A percentile compares a stretch with the other conserved stretches of the same genome.
These are phyloP conservation scores for Danio jaintianensis DNA, from an alignment of 2,797 vertebrate species.

Conservation along the genomic window DNA sequence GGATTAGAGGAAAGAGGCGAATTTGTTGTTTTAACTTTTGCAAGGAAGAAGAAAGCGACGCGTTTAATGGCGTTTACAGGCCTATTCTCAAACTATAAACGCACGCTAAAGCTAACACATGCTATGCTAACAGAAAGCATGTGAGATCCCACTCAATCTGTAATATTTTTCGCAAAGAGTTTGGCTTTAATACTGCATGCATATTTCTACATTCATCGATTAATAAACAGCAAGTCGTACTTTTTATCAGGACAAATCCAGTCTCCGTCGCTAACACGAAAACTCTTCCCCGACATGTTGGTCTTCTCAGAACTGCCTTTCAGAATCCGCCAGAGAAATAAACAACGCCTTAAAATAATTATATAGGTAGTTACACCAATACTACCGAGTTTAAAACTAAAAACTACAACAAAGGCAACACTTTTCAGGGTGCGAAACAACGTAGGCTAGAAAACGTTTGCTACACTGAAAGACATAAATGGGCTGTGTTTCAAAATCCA, in stretches of 20 bases:
- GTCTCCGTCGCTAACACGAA: conserved; percentile 96
- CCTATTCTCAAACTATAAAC: conserved; percentile 5
- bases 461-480: neutral
- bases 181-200: neutral
- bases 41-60: neutral
- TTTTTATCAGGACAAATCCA: conserved; percentile 99
- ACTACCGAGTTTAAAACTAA: neutral
- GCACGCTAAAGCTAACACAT: conserved; percentile 34
- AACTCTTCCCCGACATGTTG: conserved; percentile 95
- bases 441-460: neutral
- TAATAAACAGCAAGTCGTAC: conserved; percentile 71
- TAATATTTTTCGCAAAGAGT: neutral
- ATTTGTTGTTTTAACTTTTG: too few relatives aligned
- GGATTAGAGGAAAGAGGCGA: neutral
- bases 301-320: conserved; percentile 40
- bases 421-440: neutral
- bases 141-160: conserved; percentile 8
- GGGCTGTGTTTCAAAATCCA: neutral
- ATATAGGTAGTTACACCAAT: neutral
- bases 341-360: neutral
- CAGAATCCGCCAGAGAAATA: conserved; percentile 22
- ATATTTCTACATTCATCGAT: neutral
- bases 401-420: neutral
- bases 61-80: neutral
- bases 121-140: conserved; percentile 51